Evolutionary conservation across 2,797 vertebrate species (phyloP).

Genomic region (Orientallactaga sibirica): DNA sequence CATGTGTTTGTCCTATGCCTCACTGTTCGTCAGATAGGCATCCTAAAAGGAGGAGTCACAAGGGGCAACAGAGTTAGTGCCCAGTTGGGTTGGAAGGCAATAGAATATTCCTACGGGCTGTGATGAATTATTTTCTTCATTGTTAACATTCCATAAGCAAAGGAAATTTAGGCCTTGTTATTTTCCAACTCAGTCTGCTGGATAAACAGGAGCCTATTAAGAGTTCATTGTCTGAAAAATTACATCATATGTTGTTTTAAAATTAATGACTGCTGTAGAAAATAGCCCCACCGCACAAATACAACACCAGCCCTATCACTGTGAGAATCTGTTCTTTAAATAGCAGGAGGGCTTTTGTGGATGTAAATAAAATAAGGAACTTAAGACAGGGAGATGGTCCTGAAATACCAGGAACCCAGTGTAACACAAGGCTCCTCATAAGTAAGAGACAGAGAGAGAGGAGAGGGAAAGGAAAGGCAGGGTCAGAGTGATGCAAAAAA

Average conservation of each 20-base stretch:
- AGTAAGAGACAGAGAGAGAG: neutral
- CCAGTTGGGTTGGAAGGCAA: neutral
- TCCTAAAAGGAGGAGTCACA: neutral
- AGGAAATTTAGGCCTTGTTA: slow-evolving; percentile 36
- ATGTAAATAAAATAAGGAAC: slow-evolving; percentile 11
- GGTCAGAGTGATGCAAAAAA: neutral
- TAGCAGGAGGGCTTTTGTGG: slow-evolving; percentile 12
- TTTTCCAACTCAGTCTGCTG: slow-evolving; percentile 45
- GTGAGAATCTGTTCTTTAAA: neutral
- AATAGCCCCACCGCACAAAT: neutral
- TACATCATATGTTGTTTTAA: slow-evolving; percentile 37
- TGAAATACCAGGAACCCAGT: neutral
- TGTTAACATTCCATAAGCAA: slow-evolving; percentile 28
- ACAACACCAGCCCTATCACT: neutral
- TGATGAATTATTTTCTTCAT: slow-evolving; percentile 56
- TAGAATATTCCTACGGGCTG: slow-evolving; percentile 47
- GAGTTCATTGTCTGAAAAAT: slow-evolving; percentile 34
- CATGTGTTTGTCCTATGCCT: neutral
- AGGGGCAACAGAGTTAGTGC: neutral
- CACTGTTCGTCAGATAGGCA: neutral
- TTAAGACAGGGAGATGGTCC: neutral
- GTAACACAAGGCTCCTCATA: neutral
- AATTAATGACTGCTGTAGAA: slow-evolving; percentile 39
- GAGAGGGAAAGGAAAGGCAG: neutral
- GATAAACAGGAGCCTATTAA: slow-evolving; percentile 45